Evolutionary conservation across 2,113 vertebrate genomes (phyloP), one percentile per base, ranked within the genome.

Genomic region (Zosterops japonicus): DNA sequence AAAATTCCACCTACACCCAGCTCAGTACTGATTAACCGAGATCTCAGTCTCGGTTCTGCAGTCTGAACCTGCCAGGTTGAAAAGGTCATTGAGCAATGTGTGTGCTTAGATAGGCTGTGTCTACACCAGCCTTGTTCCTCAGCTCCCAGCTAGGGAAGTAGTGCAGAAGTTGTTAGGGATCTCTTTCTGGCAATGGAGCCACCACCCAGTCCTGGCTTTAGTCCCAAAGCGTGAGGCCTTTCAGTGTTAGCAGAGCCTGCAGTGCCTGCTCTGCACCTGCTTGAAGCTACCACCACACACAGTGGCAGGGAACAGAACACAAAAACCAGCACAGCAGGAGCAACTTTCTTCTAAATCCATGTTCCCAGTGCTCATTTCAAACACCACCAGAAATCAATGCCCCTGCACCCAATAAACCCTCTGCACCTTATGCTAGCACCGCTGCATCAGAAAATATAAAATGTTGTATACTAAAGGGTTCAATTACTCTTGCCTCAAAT

Each of bases 71-170:
- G 49, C 36, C 1, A 12, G 80, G 72, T 84, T 93, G 90, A 91
- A 92, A 96, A 96, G 95, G 85, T 92, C 94, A 87, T 3, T 0
- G 1, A 75, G 83, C 89, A 91, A 87, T 82, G 75, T 91, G 87
- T 75, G 53, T 64, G 9, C 69, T 80, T 27, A 86, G 90, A 94
- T 77, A 93, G 93, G 63, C 89, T 46, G 19, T 17, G 22, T 71
- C 87, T 53, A 61, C 59, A 33, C 31, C 8, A 5, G 33, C 76
- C 88, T 47, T 21, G 2, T n/a, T 81, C 47, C 77, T 80, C 89
- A 76, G 24, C 74, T 72, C 49, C 56, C 42, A 78, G 78, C 47
- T 24, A 52, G 70, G 75, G 87, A 80, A 90, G 47, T 29, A 20
- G 14, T 53, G 55, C 36, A 46, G 2, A 57, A 76, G 53, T 22